Base-by-base conservation (phyloP, 2,888 invertebrate species). In the Drosophila picticornis region DNA sequence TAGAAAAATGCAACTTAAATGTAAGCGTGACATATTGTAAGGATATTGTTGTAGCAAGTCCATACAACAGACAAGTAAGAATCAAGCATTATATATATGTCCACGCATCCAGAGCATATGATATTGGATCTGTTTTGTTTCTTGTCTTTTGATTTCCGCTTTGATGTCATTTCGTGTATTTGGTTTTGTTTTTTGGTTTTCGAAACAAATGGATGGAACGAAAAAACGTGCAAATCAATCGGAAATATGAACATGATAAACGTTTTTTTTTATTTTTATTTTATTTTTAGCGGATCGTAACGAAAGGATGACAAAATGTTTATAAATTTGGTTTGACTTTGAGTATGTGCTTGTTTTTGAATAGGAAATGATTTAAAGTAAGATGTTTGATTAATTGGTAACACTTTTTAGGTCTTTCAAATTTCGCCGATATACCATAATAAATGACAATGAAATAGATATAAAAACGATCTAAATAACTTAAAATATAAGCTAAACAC, bases 81-180 rank as follows among this genome's bases (percentile, higher is more conserved):
- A 63, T 60, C 57, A 38, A 70, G 46, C 55, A 36, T 62, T 46
- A 46, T 46, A 53, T 57, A 58, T 81, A 58, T 81, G 77, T 81
- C 72, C 66, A 70, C 60, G 57, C 65, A 72, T 57, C 56, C 58
- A 59, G 38, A 68, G 66, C 68, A 76, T 73, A 67, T 62, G 38
- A 68, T 57, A 68, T 80, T 71, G 63, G 40, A 75, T 38, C 64
- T 50, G 53, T 81, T 86, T 72, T 75, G 72, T 77, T 75, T 53
- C 61, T 50, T 65, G 55, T 55, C 10, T 29, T 38, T 71, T 56
- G 16, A 27, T 63, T 77, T 77, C 38, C 60, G 27, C 59, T 77
- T 84, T 74, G 74, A 80, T 84, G 83, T 84, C 87, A 85, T 89
- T 88, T 87, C 78, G 80, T 87, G 89, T 87, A 82, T 78, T 77